Conservation (phyloP, 2,797 vertebrate species). For the Parotocinclus haroldoi region DNA sequence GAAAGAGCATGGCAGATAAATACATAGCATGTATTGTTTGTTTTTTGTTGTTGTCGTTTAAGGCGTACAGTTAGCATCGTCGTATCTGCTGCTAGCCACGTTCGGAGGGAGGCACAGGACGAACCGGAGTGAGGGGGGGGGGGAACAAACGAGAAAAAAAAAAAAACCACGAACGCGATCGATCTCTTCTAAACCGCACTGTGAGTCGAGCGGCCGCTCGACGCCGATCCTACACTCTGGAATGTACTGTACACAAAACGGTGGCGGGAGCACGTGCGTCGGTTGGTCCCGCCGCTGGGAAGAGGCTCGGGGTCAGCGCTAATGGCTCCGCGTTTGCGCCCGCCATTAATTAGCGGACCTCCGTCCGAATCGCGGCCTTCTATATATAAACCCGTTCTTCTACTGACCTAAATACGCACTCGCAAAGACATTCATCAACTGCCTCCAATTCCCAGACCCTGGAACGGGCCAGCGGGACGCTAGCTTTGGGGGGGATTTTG, state of each 20-base stretch:
- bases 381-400: slow-evolving; percentile 55
- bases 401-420: slow-evolving; percentile 50
- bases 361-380: slow-evolving; percentile 53
- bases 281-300: background rate
- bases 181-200: slow-evolving; percentile 52
- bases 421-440: slow-evolving; percentile 60
- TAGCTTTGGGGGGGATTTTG: slow-evolving; percentile 12
- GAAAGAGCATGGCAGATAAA: slow-evolving; percentile 35
- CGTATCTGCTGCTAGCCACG: slow-evolving; percentile 49
- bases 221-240: slow-evolving; percentile 45
- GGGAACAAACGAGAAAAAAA: no score
- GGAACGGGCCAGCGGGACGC: slow-evolving; percentile 45
- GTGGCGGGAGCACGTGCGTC: slow-evolving; percentile 28
- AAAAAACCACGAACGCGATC: no score
- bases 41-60: background rate
- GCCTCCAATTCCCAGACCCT: slow-evolving; percentile 65
- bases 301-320: slow-evolving; percentile 23
- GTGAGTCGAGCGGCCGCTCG: slow-evolving; percentile 47
- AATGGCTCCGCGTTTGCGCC: slow-evolving; percentile 39
- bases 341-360: slow-evolving; percentile 48
- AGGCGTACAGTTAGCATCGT: slow-evolving; percentile 17
- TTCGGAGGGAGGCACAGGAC: slow-evolving; percentile 41
- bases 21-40: slow-evolving; percentile 16
- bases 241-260: slow-evolving; percentile 53
- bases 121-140: no score